Base-by-base conservation (phyloP, 2,113 vertebrate species). In the Pipra filicauda region DNA sequence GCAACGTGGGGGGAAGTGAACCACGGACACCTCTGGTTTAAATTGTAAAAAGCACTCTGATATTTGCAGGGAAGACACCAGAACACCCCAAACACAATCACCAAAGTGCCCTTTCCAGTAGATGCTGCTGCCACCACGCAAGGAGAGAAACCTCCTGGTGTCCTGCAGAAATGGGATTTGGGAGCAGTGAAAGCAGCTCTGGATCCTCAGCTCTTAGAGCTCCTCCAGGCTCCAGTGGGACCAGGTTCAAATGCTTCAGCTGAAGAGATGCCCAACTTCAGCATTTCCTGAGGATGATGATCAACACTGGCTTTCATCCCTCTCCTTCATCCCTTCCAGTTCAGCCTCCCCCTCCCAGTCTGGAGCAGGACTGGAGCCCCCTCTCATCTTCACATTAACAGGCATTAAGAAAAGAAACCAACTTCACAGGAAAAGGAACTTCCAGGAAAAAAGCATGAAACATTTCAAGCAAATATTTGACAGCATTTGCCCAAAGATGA, bases 21-120 rank as follows among this genome's bases (percentile, higher is more conserved):
- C 23, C 1, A 0, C 4, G 0, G 12, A 26, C 13, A 21, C 1
- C 9, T 8, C 39, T 51, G 2, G 16, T 58, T n/a, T 41, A 9
- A 49, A 20, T 24, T 14, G 43, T 10, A 15, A 37, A 66, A 73
- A 64, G 6, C 31, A 6, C 37, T 8, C 39, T 69, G 70, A 22
- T 12, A 5, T 27, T 11, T 58, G 33, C 33, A 61, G 69, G 39
- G 43, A 46, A 41, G 27, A n/a, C 48, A 49, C 33, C 72, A 73
- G 64, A 67, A 41, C 30, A 33, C 27, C 16, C 44, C 33, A 27
- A 17, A 16, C 27, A 15, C 12, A 1, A 35, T 26, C 64, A 46
- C 18, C 39, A 21, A 67, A 31, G 33, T 2, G 64, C 12, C 33
- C 27, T 59, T 76, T 43, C 4, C 0, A 58, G 35, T 4, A 71